Evolutionary conservation across 2,888 invertebrate species (phyloP).

Genomic region (Diloba caeruleocephala): DNA sequence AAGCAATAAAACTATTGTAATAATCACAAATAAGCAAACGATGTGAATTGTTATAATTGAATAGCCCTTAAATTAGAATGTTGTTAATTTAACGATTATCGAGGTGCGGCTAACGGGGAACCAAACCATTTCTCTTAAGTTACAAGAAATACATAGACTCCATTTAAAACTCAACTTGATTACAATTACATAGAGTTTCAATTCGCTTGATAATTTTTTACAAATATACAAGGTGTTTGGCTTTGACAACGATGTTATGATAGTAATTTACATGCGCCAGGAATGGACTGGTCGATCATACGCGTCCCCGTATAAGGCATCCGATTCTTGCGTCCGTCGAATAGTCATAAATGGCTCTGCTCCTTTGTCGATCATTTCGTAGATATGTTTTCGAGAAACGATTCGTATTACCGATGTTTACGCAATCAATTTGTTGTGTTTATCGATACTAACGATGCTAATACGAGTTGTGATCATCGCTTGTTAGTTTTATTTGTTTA

Average conservation of each 20-base stretch:
- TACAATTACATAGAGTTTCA: conserved; percentile 21
- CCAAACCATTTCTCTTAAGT: conserved; percentile 4
- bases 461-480: conserved; percentile 44
- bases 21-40: conserved; percentile 54
- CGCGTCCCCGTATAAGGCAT: conserved; percentile 63
- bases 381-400: conserved; percentile 43
- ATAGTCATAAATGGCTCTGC: conserved; percentile 65
- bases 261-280: conserved; percentile 71
- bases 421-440: conserved; percentile 50
- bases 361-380: conserved; percentile 60
- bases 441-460: conserved; percentile 56
- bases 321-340: conserved; percentile 60
- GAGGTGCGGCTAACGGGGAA: conserved; percentile 49
- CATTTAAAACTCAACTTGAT: conserved; percentile 9
- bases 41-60: conserved; percentile 73
- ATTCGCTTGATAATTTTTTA: conserved; percentile 13
- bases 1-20: conserved; percentile 10
- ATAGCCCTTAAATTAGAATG: conserved; percentile 66
- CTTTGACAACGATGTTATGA: conserved; percentile 69
- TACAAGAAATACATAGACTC: neutral
- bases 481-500: conserved; percentile 57
- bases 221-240: conserved; percentile 47
- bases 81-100: conserved; percentile 68
- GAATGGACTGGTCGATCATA: conserved; percentile 59
- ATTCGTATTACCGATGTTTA: conserved; percentile 50